Evolutionary conservation across 1,140 invertebrate species (phyloP).

Genomic region (Acromyrmex heyeri): DNA sequence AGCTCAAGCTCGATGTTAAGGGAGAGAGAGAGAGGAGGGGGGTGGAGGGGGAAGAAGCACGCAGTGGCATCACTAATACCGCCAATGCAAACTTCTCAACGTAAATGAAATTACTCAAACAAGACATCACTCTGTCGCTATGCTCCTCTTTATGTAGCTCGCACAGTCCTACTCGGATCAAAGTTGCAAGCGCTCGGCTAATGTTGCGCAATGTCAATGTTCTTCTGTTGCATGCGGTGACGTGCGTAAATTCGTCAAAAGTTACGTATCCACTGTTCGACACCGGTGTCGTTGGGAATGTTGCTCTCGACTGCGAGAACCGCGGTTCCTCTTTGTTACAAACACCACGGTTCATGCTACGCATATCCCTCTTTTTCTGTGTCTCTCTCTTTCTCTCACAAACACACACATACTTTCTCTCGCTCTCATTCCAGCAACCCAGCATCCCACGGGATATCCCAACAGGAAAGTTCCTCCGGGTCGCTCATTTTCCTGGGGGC

Average conservation of each 20-base stretch:
- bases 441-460: slow-evolving; percentile 25
- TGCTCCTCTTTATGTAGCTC: slow-evolving; percentile 41
- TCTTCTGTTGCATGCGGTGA: background rate
- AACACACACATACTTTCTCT: background rate
- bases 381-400: background rate
- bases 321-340: slow-evolving; percentile 36
- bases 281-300: slow-evolving; percentile 22
- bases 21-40: background rate
- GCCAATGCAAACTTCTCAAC: slow-evolving; percentile 61
- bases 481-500: slow-evolving; percentile 68
- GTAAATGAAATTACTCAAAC: slow-evolving; percentile 60
- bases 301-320: slow-evolving; percentile 35
- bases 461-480: slow-evolving; percentile 61
- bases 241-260: slow-evolving; percentile 69
- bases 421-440: background rate
- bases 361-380: background rate
- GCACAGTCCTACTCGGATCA: slow-evolving; percentile 39
- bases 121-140: slow-evolving; percentile 45
- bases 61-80: slow-evolving; percentile 26
- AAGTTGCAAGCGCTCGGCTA: slow-evolving; percentile 53
- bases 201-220: slow-evolving; percentile 59
- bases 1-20: background rate
- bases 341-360: background rate
- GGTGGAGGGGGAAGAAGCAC: background rate
- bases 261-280: slow-evolving; percentile 20